These are phyloP conservation scores for Terebella lapidaria DNA, from an alignment of 2,888 invertebrate species.

Conservation along the genomic window DNA sequence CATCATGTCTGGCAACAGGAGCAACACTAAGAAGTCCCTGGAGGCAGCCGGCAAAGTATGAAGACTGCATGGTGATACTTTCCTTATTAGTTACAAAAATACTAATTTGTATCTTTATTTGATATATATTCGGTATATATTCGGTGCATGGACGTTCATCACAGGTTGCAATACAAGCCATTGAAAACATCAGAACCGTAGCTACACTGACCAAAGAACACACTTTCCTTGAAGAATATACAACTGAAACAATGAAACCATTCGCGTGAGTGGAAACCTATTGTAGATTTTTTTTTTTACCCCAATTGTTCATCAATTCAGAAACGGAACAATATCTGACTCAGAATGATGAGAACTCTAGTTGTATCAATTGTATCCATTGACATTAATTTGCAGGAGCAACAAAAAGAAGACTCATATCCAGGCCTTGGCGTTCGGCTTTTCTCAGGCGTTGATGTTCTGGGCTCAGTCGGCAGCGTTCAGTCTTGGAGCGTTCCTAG, in stretches of 20 bases:
- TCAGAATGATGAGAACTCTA: too few relatives aligned
- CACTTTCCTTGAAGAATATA: constrained; percentile 33
- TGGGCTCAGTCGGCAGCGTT: constrained; percentile 59
- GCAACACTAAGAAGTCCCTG: constrained; percentile 54
- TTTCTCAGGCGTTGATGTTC: constrained; percentile 58
- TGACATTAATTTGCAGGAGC: constrained; percentile 4
- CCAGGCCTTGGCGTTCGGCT: constrained; percentile 37
- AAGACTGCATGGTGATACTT: too few relatives aligned
- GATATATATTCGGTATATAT: too few relatives aligned
- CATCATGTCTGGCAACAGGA: constrained; percentile 44
- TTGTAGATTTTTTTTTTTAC: not conserved
- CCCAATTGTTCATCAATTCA: too few relatives aligned
- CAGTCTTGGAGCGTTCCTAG: constrained; percentile 58
- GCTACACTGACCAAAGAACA: constrained; percentile 40
- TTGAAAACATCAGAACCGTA: constrained; percentile 48
- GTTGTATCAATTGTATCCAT: too few relatives aligned
- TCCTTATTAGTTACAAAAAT: too few relatives aligned
- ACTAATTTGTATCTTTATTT: too few relatives aligned
- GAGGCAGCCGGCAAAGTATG: constrained; percentile 59
- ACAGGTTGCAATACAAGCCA: constrained; percentile 45
- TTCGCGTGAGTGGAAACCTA: constrained; percentile 31
- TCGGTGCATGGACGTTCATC: not conserved
- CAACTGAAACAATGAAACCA: constrained; percentile 27
- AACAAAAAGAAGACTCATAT: constrained; percentile 31
- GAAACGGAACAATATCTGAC: too few relatives aligned